These are phyloP conservation scores for Cyprinodon tularosa DNA, from an alignment of 2,113 vertebrate species.

Conservation along the genomic window DNA sequence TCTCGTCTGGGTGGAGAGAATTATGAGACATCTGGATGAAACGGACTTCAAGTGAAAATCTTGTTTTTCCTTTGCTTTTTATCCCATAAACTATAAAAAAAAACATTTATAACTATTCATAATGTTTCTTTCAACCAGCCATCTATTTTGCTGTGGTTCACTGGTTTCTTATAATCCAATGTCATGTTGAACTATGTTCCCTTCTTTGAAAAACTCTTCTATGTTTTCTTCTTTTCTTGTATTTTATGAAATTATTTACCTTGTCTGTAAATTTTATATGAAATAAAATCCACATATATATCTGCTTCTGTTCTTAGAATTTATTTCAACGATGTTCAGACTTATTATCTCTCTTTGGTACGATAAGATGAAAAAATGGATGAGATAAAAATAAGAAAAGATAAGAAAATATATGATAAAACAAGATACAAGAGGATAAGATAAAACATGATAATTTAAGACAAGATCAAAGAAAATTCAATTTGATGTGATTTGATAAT, in stretches of 20 bases:
- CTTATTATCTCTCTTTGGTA: not conserved
- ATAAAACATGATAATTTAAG: too few species aligned
- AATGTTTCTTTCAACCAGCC: not conserved
- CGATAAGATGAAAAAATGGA: not conserved
- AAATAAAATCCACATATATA: not conserved
- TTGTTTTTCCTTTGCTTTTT: not conserved
- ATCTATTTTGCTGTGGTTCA: not conserved
- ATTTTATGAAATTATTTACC: not conserved
- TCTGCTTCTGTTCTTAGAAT: not conserved
- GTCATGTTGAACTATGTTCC: not conserved
- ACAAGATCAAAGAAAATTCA: too few species aligned
- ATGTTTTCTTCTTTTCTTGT: not conserved
- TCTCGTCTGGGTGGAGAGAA: conserved; percentile 19
- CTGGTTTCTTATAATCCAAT: not conserved
- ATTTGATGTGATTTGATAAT: too few species aligned
- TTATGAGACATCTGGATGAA: conserved; percentile 32
- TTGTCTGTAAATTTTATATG: not conserved
- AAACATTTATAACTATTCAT: not conserved
- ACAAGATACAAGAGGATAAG: too few species aligned
- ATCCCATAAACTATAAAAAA: not conserved
- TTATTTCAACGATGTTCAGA: not conserved
- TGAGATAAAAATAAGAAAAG: not conserved
- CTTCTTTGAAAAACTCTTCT: not conserved
- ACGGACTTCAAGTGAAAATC: not conserved
- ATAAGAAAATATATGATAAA: too few species aligned